Percentiles rank a stretch among this genome's conserved stretches.
Evolutionary conservation across 2,888 invertebrate species (phyloP).

Genomic region (Eremobia ochroleuca): DNA sequence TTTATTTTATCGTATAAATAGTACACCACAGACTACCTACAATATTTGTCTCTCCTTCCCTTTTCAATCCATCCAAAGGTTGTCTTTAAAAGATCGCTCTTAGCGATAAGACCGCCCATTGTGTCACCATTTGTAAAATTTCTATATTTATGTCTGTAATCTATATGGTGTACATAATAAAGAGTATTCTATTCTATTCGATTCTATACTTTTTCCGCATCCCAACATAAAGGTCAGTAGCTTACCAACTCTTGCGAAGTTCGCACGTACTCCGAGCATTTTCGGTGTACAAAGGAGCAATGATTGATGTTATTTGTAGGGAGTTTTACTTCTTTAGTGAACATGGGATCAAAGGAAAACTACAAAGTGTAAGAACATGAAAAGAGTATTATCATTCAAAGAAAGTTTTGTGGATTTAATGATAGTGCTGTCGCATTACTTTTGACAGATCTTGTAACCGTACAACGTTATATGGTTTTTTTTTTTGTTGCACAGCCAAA

Average conservation of each 20-base stretch:
- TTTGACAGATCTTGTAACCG: not conserved
- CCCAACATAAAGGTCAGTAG: constrained; percentile 91
- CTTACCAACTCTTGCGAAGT: constrained; percentile 35
- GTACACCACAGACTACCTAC: too few species aligned
- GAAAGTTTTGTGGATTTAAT: not conserved
- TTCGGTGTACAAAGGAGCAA: constrained; percentile 41
- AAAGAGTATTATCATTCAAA: constrained; percentile 9
- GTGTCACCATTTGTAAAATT: too few species aligned
- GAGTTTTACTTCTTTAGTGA: constrained; percentile 39
- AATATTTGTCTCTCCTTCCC: too few species aligned
- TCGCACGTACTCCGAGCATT: constrained; percentile 29
- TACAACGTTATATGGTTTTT: not conserved
- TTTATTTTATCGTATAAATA: too few species aligned
- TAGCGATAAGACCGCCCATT: too few species aligned
- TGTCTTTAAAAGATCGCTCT: too few species aligned
- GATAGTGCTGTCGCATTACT: not conserved
- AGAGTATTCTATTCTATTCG: too few species aligned
- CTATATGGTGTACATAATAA: too few species aligned
- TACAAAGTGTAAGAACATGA: constrained; percentile 40
- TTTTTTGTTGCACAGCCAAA: not conserved
- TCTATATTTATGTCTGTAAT: too few species aligned
- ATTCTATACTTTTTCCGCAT: not conserved
- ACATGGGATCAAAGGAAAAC: constrained; percentile 40
- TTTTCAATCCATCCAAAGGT: too few species aligned
- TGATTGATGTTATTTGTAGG: constrained; percentile 59